Base-by-base conservation (phyloP, 1,140 invertebrate species). In the Penaeus chinensis region DNA sequence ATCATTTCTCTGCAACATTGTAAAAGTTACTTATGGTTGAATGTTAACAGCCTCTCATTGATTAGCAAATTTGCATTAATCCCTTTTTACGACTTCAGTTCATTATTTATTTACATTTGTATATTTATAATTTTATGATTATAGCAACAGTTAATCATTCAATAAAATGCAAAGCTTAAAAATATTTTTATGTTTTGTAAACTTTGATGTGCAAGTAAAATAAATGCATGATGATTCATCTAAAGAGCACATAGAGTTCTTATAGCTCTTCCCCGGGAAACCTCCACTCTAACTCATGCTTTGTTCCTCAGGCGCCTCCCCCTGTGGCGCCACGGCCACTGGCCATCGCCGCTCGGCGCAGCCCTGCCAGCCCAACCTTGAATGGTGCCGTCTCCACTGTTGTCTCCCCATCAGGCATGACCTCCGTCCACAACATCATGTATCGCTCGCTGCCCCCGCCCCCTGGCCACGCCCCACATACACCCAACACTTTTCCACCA, bases 371-470 rank as follows among this genome's bases (percentile, higher is more conserved):
- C 65, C 32, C 69, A 61, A 42, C 16, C 3, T 13, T 24, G 27
- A 20, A 24, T 8, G 13, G 37, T 7, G 8, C 76, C 13, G 83
- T 69, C 27, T 62, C 78, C 77, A 63, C 66, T 63, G 63, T 79
- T 2, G 69, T 82, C 16, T 60, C 61, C 0, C 54, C 85, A 3
- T 66, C 65, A 19, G 85, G 85, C 18, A 87, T 87, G 78, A 87
- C 85, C 8, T 87, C 79, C 16, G 85, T 87, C 47, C 85, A 87
- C 65, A 87, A 87, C 78, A 81, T 87, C 42, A 87, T 87, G 85
- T 87, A 87, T 61, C 85, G 85, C 24, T 87, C 85, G 11, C 54
- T 87, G 0, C 85, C 85, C 16, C 37, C 79, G 62, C 62, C 42
- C 32, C 63, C 62, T 66, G 61, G 11, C 11, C 22, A 42, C 47